Percentiles rank a stretch among this genome's conserved stretches.
Conservation (phyloP, 2,113 vertebrate genomes). For the Rattus rattus region DNA sequence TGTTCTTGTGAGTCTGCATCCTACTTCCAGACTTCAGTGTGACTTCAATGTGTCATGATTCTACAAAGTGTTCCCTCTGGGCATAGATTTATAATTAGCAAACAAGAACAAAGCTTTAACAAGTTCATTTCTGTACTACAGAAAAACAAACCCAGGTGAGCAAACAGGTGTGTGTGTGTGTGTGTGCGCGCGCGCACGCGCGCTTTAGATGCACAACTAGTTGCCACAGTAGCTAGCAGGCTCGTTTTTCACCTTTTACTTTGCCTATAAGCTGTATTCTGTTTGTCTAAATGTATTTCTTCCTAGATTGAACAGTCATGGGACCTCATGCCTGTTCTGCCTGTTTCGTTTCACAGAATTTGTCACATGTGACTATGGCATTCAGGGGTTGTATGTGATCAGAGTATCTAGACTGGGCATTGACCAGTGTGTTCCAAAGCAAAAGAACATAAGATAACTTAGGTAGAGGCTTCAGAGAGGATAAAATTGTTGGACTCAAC, state of each 20-base stretch:
- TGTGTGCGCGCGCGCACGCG: no score
- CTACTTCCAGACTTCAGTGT: background rate
- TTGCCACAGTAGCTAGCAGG: background rate
- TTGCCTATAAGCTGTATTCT: background rate
- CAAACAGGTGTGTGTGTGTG: background rate
- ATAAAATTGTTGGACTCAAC: background rate
- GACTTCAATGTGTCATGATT: background rate
- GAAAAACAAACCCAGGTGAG: background rate
- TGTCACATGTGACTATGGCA: background rate
- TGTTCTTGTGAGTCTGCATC: background rate
- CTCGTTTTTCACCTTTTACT: background rate
- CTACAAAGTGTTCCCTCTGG: background rate
- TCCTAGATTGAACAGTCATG: background rate
- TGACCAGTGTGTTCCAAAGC: background rate
- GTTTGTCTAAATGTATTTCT: background rate
- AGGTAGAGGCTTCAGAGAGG: background rate
- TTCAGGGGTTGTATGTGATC: background rate
- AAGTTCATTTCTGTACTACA: background rate
- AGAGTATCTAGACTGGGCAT: background rate
- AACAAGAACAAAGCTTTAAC: background rate
- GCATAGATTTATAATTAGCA: background rate
- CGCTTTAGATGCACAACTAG: background rate
- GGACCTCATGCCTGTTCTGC: background rate
- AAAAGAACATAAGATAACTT: background rate
- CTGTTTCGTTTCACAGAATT: background rate